phyloP scores from a whole-genome alignment of 2,888 invertebrate species.

The Drosophila kambysellisi region DNA sequence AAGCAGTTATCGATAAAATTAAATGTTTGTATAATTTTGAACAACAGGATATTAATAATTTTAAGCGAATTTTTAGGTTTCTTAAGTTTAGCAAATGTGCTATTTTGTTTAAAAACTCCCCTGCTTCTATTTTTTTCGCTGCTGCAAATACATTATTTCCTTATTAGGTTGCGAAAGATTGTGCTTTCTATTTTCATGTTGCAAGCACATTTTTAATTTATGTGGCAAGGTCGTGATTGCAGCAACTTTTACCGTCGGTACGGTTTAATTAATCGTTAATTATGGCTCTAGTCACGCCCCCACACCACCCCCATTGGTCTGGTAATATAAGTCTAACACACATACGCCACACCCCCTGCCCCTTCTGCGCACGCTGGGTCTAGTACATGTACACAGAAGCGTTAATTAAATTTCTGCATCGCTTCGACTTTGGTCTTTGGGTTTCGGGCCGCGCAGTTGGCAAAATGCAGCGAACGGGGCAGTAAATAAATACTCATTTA shows the following conservation, averaged over 20 bases:
- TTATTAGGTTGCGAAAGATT: background rate
- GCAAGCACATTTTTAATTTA: conserved; percentile 37
- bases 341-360: background rate
- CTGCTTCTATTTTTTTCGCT: no score
- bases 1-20: background rate
- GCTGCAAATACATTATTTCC: background rate
- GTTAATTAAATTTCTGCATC: conserved; percentile 78
- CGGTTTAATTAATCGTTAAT: conserved; percentile 77
- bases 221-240: conserved; percentile 46
- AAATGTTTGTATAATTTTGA: background rate
- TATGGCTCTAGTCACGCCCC: conserved; percentile 58
- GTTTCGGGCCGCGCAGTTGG: conserved; percentile 8
- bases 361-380: conserved; percentile 61
- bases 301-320: conserved; percentile 5
- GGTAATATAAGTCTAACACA: background rate
- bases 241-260: conserved; percentile 27
- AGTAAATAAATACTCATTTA: conserved; percentile 81
- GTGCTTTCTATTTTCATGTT: background rate
- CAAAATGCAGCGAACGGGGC: conserved; percentile 61
- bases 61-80: background rate
- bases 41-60: background rate
- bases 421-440: conserved; percentile 45
- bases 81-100: background rate
- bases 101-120: background rate
- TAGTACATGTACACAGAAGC: conserved; percentile 79